Evolutionary conservation across 2,888 invertebrate genomes (phyloP).

Genomic region (Diarsia mendica): DNA sequence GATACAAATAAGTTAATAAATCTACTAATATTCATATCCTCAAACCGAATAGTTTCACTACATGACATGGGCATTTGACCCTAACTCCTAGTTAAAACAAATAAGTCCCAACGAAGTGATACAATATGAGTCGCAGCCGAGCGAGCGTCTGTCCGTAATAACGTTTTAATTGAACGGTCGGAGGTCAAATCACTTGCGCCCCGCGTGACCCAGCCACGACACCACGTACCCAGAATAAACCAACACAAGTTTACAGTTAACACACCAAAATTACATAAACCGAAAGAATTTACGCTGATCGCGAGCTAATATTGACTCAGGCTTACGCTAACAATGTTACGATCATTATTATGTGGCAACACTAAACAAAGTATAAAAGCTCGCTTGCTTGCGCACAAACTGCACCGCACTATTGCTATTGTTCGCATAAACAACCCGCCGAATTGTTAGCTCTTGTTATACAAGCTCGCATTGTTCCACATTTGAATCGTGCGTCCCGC

Average conservation of each 20-base stretch:
- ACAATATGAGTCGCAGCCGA: slow-evolving; percentile 71
- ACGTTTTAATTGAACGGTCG: slow-evolving; percentile 88
- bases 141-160: slow-evolving; percentile 75
- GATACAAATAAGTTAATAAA: background rate
- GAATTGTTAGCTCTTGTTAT: slow-evolving; percentile 86
- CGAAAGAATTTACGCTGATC: slow-evolving; percentile 57
- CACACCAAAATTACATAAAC: slow-evolving; percentile 33
- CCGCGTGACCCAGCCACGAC: slow-evolving; percentile 73
- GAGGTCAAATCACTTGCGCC: slow-evolving; percentile 90
- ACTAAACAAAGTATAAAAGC: slow-evolving; percentile 77
- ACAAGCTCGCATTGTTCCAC: slow-evolving; percentile 88
- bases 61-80: slow-evolving; percentile 10
- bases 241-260: slow-evolving; percentile 32
- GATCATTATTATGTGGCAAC: slow-evolving; percentile 69
- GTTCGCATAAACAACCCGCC: slow-evolving; percentile 84
- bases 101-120: slow-evolving; percentile 65
- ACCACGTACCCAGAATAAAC: slow-evolving; percentile 56
- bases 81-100: slow-evolving; percentile 48
- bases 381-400: slow-evolving; percentile 76
- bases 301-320: slow-evolving; percentile 61
- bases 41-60: slow-evolving; percentile 15
- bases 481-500: slow-evolving; percentile 82
- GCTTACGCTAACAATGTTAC: slow-evolving; percentile 67
- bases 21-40: background rate
- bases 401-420: slow-evolving; percentile 81